Evolutionary conservation across 2,797 vertebrate species (phyloP), one percentile per base, ranked within the genome.

Genomic region (Silurus lanzhouensis): DNA sequence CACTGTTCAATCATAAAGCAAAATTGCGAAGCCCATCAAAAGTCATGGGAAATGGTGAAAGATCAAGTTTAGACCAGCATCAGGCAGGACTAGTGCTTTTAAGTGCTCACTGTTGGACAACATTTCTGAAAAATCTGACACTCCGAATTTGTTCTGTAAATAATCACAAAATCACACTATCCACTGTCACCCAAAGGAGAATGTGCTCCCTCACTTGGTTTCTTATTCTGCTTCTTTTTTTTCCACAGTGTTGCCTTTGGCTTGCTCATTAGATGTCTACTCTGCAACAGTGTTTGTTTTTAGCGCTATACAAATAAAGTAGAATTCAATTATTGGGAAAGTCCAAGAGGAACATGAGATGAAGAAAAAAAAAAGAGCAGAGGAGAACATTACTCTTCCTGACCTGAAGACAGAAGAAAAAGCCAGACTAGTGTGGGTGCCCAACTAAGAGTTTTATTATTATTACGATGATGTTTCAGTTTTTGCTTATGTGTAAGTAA

Each of bases 251-350:
- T 81, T 81, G 79, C 79, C 63, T 81, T 81, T 81, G 79, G 79
- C 46, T 81, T 81, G 63, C 79, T 81, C 79, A 81, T 81, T 67
- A 81, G 63, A 81, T 25, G 46, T 67, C 78, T 66, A 63, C n/a
- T 67, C 55, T 81, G 64, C 79, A 67, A 68, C 48, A 55, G 8
- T 81, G 48, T 81, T 81, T 67, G 63, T 81, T 81, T 81, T 67
- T 81, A 67, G 15, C 9, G 1, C 79, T 68, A 81, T 27, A 55
- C 79, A 81, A 68, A 55, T 81, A 68, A 81, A 81, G 67, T 20
- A 31, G 64, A 81, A 81, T 55, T 67, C n/a, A 67, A 67, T 81
- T 81, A 81, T 81, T 25, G 46, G 48, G 79, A 63, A 81, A 68
- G 63, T 81, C 79, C 64, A 68, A 81, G 38, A 81, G 46, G 64